A percentile compares a stretch with the other conserved stretches of the same genome.
Conservation (phyloP, 2,797 vertebrate species). For the Petrocephalus schoutedeni region DNA sequence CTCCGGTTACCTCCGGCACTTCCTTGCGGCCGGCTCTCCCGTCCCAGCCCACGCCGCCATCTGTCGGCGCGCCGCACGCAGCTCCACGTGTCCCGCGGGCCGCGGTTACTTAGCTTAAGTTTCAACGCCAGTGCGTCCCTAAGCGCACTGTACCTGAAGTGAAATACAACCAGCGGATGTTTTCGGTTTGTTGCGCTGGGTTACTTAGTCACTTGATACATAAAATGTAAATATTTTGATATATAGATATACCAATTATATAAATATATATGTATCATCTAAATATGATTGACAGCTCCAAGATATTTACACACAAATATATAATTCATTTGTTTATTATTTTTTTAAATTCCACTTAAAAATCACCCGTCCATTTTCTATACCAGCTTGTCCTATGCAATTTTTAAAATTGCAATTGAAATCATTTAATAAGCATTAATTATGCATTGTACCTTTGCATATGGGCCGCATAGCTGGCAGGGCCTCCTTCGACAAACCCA, state of each 20-base stretch:
- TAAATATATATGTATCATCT: neutral
- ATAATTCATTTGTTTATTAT: neutral
- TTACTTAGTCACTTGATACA: neutral
- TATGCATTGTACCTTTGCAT: no score
- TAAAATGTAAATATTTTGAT: slow-evolving; percentile 5
- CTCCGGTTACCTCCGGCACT: neutral
- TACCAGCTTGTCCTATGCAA: neutral
- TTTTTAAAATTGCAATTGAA: neutral
- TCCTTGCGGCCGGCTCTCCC: slow-evolving; percentile 9
- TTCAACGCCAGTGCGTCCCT: no score
- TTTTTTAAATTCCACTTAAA: neutral
- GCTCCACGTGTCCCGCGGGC: neutral
- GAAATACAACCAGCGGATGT: neutral
- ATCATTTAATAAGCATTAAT: neutral
- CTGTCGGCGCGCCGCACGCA: slow-evolving; percentile 4
- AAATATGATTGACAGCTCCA: neutral
- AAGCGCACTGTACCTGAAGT: neutral
- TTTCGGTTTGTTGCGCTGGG: neutral
- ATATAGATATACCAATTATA: neutral
- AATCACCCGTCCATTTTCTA: neutral
- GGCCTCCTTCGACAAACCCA: neutral
- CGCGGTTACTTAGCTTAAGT: no score
- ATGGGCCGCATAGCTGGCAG: neutral
- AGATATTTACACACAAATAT: neutral
- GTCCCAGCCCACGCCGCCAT: neutral